Percentiles rank a stretch among this genome's conserved stretches.
Evolutionary conservation across 2,113 vertebrate species (phyloP).

Genomic region (Crotalus viridis): DNA sequence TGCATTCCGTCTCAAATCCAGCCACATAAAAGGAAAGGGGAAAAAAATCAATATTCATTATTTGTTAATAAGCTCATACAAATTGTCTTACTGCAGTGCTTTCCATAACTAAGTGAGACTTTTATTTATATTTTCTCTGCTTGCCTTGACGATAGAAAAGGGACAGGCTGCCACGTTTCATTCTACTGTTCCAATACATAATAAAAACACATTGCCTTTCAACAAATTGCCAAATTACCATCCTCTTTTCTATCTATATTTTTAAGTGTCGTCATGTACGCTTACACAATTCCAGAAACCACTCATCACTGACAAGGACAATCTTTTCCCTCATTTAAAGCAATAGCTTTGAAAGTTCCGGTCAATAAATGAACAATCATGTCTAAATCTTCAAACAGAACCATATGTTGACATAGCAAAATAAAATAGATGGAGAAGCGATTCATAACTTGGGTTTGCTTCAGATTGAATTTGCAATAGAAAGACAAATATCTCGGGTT

Average conservation of each 20-base stretch:
- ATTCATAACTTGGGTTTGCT: background rate
- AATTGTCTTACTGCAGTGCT: background rate
- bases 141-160: background rate
- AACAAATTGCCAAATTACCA: background rate
- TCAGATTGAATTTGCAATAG: background rate
- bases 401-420: background rate
- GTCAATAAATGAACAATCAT: constrained; percentile 10
- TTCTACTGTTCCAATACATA: background rate
- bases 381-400: background rate
- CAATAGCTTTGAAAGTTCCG: background rate
- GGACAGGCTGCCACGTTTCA: background rate
- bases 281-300: background rate
- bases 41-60: background rate
- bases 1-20: background rate
- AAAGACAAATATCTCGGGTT: too few relatives aligned
- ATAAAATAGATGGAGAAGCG: background rate
- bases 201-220: background rate
- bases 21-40: background rate
- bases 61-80: background rate
- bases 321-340: background rate
- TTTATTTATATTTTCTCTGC: background rate
- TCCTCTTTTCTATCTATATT: background rate
- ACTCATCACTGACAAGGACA: background rate
- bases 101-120: background rate
- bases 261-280: background rate